A percentile compares a stretch with the other conserved stretches of the same genome.
Conservation (phyloP, 2,113 vertebrate genomes). For the Ciconia stormi region DNA sequence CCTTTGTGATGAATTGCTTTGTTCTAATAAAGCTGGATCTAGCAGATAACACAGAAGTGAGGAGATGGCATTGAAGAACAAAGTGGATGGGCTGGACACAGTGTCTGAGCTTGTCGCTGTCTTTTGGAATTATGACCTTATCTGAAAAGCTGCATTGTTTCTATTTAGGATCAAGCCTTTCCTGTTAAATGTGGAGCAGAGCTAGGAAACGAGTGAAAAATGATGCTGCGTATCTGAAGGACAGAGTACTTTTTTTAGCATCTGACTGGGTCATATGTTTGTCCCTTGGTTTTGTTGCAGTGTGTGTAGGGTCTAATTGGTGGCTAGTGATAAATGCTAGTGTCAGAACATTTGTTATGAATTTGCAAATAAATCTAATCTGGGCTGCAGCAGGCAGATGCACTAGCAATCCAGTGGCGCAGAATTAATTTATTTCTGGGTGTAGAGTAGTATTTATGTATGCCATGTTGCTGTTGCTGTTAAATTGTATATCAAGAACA, state of each 20-base stretch:
- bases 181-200: not conserved
- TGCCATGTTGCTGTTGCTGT: not conserved
- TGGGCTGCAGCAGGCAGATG: not conserved
- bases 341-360: slow-evolving; percentile 18
- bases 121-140: not conserved
- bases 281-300: slow-evolving; percentile 17
- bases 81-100: not conserved
- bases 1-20: not conserved
- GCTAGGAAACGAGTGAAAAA: slow-evolving; percentile 5
- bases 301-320: not conserved
- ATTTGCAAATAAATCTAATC: slow-evolving; percentile 43
- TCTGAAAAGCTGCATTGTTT: slow-evolving; percentile 21
- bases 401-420: not conserved
- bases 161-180: slow-evolving; percentile 7
- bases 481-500: not conserved
- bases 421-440: slow-evolving; percentile 25
- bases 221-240: not conserved
- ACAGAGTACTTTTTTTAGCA: slow-evolving; percentile 1
- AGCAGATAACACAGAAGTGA: not conserved
- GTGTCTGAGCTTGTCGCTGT: not conserved
- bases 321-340: slow-evolving; percentile 15
- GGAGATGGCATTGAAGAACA: not conserved
- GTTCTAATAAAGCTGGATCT: not conserved
- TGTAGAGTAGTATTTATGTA: not conserved
- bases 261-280: not conserved